A percentile compares a stretch with the other conserved stretches of the same genome.
These are phyloP conservation scores for Peromyscus leucopus DNA, from an alignment of 2,113 vertebrate species.

Conservation along the genomic window DNA sequence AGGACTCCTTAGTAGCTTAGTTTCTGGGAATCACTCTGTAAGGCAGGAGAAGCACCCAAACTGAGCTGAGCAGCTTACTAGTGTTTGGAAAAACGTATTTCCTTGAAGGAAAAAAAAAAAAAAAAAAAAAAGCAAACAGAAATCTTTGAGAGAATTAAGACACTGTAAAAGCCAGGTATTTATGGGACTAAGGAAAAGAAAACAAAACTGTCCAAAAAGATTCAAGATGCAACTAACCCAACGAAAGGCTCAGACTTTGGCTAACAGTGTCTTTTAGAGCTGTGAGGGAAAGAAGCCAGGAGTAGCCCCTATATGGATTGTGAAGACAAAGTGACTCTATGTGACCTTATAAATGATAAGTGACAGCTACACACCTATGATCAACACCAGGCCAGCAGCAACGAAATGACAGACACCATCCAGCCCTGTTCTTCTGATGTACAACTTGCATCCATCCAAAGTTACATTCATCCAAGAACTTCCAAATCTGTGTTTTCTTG, in stretches of 20 bases:
- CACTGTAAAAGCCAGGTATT: slow-evolving; percentile 8
- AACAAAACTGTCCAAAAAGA: slow-evolving; percentile 43
- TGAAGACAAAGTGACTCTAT: slow-evolving; percentile 11
- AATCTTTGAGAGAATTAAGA: slow-evolving; percentile 45
- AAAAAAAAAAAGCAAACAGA: slow-evolving; percentile 4
- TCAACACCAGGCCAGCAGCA: not conserved
- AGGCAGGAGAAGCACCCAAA: slow-evolving; percentile 27
- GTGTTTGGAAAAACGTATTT: slow-evolving; percentile 4
- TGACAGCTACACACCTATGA: not conserved
- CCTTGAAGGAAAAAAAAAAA: slow-evolving; percentile 19
- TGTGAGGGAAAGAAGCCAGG: not conserved
- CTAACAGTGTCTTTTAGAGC: not conserved
- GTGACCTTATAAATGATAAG: slow-evolving; percentile 18
- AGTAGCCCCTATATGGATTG: not conserved
- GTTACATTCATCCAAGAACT: not conserved
- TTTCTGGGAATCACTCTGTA: slow-evolving; percentile 34
- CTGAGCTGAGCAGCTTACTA: slow-evolving; percentile 48
- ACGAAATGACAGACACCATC: not conserved
- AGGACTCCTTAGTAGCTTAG: not conserved
- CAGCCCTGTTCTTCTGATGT: not conserved
- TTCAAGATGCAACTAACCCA: slow-evolving; percentile 35
- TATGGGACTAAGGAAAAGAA: not conserved
- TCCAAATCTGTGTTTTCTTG: slow-evolving; percentile 26
- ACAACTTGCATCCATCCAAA: not conserved
- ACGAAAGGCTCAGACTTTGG: slow-evolving; percentile 19